Conservation (phyloP, 1,140 invertebrate species). For the Phymastichus coffea region DNA sequence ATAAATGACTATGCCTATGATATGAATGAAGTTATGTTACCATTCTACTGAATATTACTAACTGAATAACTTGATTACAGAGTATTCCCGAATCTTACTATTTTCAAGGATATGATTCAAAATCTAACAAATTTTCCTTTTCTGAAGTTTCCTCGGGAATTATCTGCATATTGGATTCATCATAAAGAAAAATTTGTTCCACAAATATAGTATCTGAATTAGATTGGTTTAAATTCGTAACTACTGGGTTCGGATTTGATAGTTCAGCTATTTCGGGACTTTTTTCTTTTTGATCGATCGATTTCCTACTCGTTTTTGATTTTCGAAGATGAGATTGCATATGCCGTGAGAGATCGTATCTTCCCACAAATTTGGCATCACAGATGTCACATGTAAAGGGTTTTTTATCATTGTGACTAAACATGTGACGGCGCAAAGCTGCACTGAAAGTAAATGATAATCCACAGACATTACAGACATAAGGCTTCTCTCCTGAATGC, state of each 20-base stretch:
- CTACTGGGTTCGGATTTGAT: too few relatives aligned
- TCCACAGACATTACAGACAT: slow-evolving; percentile 56
- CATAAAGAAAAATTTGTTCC: slow-evolving; percentile 43
- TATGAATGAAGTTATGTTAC: too few relatives aligned
- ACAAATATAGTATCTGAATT: slow-evolving; percentile 40
- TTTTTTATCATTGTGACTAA: slow-evolving; percentile 53
- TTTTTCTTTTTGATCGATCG: too few relatives aligned
- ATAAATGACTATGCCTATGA: too few relatives aligned
- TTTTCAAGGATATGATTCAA: too few relatives aligned
- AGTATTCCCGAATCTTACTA: too few relatives aligned
- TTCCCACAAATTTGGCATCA: slow-evolving; percentile 46
- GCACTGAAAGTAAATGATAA: slow-evolving; percentile 51
- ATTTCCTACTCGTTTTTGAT: slow-evolving; percentile 32
- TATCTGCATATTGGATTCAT: slow-evolving; percentile 41
- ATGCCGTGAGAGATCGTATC: slow-evolving; percentile 50
- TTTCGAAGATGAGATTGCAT: slow-evolving; percentile 47
- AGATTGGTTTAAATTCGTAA: too few relatives aligned
- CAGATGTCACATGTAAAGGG: slow-evolving; percentile 56
- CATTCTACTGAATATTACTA: too few relatives aligned
- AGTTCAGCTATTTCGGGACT: too few relatives aligned
- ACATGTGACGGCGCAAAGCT: slow-evolving; percentile 49
- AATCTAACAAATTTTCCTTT: slow-evolving; percentile 55
- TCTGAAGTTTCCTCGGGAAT: slow-evolving; percentile 44
- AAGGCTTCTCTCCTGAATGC: slow-evolving; percentile 59
- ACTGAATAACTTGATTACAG: too few relatives aligned